A percentile compares a stretch with the other conserved stretches of the same genome.
Conservation (phyloP, 2,797 vertebrate genomes). For the Manis pentadactyla region DNA sequence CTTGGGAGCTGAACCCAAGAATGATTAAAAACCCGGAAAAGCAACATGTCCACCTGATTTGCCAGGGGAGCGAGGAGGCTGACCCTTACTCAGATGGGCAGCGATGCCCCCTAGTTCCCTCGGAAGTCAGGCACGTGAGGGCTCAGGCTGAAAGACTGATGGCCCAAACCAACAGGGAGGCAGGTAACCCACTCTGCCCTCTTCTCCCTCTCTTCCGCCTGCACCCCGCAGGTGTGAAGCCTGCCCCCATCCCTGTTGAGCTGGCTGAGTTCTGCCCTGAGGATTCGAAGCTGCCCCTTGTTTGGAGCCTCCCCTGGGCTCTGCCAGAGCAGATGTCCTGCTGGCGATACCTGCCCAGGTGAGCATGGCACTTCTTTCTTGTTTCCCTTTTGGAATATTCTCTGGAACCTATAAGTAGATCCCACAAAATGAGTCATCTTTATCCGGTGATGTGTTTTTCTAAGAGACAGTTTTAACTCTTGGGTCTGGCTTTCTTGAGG, state of each 20-base stretch:
- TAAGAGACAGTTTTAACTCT: constrained; percentile 9
- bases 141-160: neutral
- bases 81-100: neutral
- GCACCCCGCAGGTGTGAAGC: neutral
- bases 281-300: neutral
- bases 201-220: neutral
- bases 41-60: neutral
- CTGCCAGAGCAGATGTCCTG: neutral
- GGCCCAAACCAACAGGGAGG: neutral
- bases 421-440: neutral
- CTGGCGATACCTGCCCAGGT: neutral
- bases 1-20: constrained; percentile 22
- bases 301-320: neutral
- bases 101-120: fast-evolving
- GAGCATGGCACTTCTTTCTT: neutral
- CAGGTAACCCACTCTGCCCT: too few species aligned
- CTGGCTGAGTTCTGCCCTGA: neutral
- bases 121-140: neutral
- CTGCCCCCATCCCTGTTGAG: fast-evolving
- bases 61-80: neutral
- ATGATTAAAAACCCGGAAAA: neutral
- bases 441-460: constrained; percentile 20
- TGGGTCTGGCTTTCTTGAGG: constrained; percentile 8
- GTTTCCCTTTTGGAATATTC: neutral
- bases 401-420: constrained; percentile 3